Evolutionary conservation across 2,797 vertebrate species (phyloP).

Genomic region (Cryptoblepharus egeriae): DNA sequence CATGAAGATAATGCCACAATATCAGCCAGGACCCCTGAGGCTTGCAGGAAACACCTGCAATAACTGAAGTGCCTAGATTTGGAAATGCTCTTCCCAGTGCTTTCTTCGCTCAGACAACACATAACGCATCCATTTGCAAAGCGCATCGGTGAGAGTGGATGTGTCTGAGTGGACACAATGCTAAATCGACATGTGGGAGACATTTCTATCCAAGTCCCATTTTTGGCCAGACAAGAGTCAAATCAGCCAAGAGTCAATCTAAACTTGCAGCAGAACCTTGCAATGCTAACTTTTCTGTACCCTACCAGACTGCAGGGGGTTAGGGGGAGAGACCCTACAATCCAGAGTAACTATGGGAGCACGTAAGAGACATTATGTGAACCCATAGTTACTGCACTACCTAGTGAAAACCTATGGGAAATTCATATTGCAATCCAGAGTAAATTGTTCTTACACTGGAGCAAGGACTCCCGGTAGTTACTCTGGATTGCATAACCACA

Average conservation of each 20-base stretch:
- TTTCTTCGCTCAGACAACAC: fast-evolving
- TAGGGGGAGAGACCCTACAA: too few relatives aligned
- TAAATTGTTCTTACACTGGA: too few relatives aligned
- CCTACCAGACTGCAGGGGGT: neutral
- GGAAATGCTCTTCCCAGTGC: neutral
- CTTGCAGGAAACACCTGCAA: conserved; percentile 8
- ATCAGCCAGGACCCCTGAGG: neutral
- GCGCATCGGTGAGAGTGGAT: neutral
- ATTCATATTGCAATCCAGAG: too few relatives aligned
- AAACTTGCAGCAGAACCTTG: neutral
- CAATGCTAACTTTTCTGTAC: neutral
- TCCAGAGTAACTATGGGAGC: too few relatives aligned
- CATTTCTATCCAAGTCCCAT: neutral
- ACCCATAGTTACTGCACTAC: too few relatives aligned
- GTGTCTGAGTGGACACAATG: neutral
- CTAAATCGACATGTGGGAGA: neutral
- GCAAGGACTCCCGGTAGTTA: too few relatives aligned
- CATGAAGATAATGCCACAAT: conserved; percentile 3
- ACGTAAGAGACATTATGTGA: too few relatives aligned
- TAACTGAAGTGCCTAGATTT: neutral
- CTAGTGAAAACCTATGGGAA: too few relatives aligned
- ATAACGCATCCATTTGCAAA: neutral
- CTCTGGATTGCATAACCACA: too few relatives aligned
- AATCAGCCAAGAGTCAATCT: neutral
- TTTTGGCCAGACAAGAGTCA: neutral